Evolutionary conservation across 2,888 invertebrate species (phyloP), one percentile per base, ranked within the genome.

Genomic region (Drosophila imparisetae): DNA sequence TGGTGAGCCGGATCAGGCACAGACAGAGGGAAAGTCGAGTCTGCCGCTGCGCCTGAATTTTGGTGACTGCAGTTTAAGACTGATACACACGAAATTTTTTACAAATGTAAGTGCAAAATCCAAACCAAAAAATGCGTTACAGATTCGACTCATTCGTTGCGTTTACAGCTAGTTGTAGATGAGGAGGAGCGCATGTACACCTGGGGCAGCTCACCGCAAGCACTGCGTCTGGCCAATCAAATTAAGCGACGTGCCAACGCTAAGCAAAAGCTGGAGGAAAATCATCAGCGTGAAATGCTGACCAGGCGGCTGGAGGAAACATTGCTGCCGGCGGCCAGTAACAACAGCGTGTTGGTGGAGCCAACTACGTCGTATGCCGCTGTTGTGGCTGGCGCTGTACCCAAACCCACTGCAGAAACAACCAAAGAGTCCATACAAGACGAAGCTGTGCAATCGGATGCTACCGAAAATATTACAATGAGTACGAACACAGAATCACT

Each of bases 151-250:
- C 2, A 54, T 62, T 29, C 3, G 27, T 21, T 72, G 10, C 21
- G 2, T 66, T 77, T 92, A 27, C 81, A 96, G 96, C 93, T 96
- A 90, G 96, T 95, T 42, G 94, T 96, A 68, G 95, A 95, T 72
- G 93, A 93, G 21, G 94, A 95, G 64, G 95, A 96, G 90, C 94
- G 94, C 80, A 93, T 97, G 58, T 96, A 95, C 90, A 94, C 94
- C 0, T 97, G 97, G 97, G 97, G 97, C 4, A 95, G 95, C 50
- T 96, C 96, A 89, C 97, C 97, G 0, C 96, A 96, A 91, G 95
- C 95, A 68, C 93, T 97, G 10, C 94, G 96, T 55, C 92, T 95
- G 30, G 95, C 95, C 65, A 95, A 95, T 72, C 95, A 95, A 90
- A 94, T 94, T 5, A 94, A 94, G 85, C 94, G 95, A 60, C 94